phyloP scores from a whole-genome alignment of 2,888 invertebrate genomes.

The Microctonus brassicae region DNA sequence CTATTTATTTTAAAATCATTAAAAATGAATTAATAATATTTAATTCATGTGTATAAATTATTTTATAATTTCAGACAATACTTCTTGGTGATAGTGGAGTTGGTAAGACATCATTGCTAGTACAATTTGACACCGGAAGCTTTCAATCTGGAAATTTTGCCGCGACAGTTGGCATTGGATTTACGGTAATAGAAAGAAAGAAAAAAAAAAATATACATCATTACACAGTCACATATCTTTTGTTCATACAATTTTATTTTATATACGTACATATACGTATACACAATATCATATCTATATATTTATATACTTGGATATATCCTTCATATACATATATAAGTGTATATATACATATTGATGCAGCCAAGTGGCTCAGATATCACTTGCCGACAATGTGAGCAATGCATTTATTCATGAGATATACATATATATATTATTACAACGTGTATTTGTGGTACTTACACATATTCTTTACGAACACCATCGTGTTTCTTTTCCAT shows the following conservation, averaged over 20 bases:
- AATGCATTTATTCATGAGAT: slow-evolving; percentile 52
- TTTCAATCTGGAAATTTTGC: slow-evolving; percentile 93
- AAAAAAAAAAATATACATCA: not conserved
- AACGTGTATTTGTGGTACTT: too few relatives aligned
- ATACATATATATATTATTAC: too few relatives aligned
- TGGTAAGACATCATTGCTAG: slow-evolving; percentile 91
- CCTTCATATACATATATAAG: not conserved
- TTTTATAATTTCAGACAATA: slow-evolving; percentile 79
- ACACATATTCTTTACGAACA: too few relatives aligned
- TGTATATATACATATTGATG: not conserved
- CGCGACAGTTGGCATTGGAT: slow-evolving; percentile 94
- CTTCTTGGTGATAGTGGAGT: slow-evolving; percentile 95
- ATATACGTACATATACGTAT: too few relatives aligned
- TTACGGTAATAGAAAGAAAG: slow-evolving; percentile 79
- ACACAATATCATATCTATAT: too few relatives aligned
- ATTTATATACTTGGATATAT: too few relatives aligned
- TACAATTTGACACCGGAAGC: slow-evolving; percentile 93
- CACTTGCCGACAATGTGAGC: slow-evolving; percentile 50
- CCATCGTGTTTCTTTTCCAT: too few relatives aligned
- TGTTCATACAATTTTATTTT: not conserved
- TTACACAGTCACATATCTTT: not conserved
- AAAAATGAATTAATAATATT: too few relatives aligned
- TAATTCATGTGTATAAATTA: too few relatives aligned
- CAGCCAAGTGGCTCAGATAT: slow-evolving; percentile 29
- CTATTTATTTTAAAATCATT: too few relatives aligned